Evolutionary conservation across 2,113 vertebrate genomes (phyloP), one percentile per base, ranked within the genome.

Genomic region (Alligator mississippiensis): DNA sequence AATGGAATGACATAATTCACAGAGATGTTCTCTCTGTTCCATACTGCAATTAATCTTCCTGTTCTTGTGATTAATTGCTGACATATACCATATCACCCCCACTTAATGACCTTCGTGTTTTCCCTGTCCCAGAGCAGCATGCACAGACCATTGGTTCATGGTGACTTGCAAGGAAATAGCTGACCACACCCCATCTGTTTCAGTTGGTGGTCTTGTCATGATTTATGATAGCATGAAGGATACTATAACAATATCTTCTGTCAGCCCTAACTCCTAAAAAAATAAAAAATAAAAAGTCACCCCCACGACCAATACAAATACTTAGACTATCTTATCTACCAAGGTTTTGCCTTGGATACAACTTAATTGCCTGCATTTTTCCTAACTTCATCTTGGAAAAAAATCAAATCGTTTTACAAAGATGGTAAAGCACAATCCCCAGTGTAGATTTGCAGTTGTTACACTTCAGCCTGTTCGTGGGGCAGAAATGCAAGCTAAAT

Each of bases 21-120:
- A 77, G 83, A 88, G 78, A 93, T 75, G 60, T 76, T 95, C 15
- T 86, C 87, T 34, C 28, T 86, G 74, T 63, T 70, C 61, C 74
- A 60, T 1, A 0, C 80, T 86, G 75, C 86, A 90, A 86, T 94
- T 95, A 82, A 93, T 95, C 90, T 91, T 93, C 75, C 78, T 68
- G 27, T 86, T 96, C 76, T 84, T 38, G 84, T 95, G 94, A 95
- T 95, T 95, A 96, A 92, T 90, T 97, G 87, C 84, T 93, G 91
- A 77, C 59, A 85, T 68, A 47, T 30, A 79, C 60, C 58, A 90
- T 74, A 90, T 82, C 72, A 70, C 54, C 92, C 86, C 87, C 54
- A 21, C 87, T 82, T 82, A 92, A 70, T 68, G 38, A 54, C 78
- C 66, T 80, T 9, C 5, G 28, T 30, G 80, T 58, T 19, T 82